Evolutionary conservation across 2,797 vertebrate genomes (phyloP), one percentile per base, ranked within the genome.

Genomic region (Lemur catta): DNA sequence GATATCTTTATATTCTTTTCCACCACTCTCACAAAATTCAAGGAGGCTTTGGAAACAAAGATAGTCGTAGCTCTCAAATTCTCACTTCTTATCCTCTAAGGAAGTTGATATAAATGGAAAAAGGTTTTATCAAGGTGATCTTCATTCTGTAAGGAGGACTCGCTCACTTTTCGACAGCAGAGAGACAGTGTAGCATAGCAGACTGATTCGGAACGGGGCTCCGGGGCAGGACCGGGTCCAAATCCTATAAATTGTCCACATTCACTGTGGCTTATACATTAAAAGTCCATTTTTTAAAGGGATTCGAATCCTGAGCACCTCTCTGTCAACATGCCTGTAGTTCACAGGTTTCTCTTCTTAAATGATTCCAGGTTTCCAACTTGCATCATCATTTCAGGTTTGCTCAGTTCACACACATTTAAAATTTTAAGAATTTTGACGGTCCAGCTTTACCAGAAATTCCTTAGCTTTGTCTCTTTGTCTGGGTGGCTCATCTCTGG

Each of bases 1-100:
- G 94, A 75, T 93, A 91, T 97, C 96, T 97, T 95, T 96, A 65
- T 91, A 84, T 94, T 96, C 1, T 95, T 97, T 98, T 97, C 88
- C 78, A 78, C 91, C 63, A 46, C 97, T 96, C 98, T 92, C 74
- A 69, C 61, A 41, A 93, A 94, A 89, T 92, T 71, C 80, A 61
- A 38, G 78, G 72, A 63, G 55, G 22, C 48, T 86, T 88, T 67
- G 35, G 74, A 65, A 92, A 94, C 24, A 69, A 76, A 79, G 63
- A 94, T 95, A 95, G 89, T 97, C 79, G 18, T 88, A 84, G 89
- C 80, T 94, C 41, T 95, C 65, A 75, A 91, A 93, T 93, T 89
- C 90, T 81, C 95, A n/a, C 72, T 33, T 90, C 85, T 65, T 30
- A 57, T 43, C 43, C 57, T 71, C 63, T 46, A 82, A 57, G 22